These are phyloP conservation scores for Psilopsiagon aymara DNA, from an alignment of 2,113 vertebrate species.

Conservation along the genomic window DNA sequence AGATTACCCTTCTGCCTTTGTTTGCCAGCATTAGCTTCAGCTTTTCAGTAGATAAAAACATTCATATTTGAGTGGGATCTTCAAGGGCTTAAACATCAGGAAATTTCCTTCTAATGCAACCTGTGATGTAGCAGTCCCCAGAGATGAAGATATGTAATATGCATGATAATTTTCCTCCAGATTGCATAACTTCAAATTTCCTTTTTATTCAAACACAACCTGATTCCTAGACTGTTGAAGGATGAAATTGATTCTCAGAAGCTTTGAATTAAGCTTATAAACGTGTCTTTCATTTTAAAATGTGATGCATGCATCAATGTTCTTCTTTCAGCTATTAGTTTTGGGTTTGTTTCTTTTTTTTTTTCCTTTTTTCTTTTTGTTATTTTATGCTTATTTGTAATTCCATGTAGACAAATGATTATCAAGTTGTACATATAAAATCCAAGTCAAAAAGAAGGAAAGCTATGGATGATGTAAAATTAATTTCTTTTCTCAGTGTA, in stretches of 20 bases:
- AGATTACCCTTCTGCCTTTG: slow-evolving; percentile 29
- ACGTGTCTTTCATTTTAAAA: neutral
- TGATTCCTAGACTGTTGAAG: neutral
- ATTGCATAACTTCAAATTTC: neutral
- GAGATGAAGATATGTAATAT: neutral
- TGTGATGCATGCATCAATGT: neutral
- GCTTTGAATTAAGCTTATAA: neutral
- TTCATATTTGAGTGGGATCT: neutral
- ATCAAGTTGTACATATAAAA: neutral
- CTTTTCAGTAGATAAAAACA: slow-evolving; percentile 22
- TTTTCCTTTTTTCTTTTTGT: neutral
- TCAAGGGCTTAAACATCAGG: slow-evolving; percentile 27
- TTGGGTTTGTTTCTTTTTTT: neutral
- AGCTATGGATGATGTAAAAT: neutral
- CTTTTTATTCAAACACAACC: neutral
- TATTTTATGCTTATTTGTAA: neutral
- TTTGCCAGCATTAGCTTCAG: neutral
- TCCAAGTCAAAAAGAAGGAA: neutral
- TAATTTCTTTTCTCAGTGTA: neutral
- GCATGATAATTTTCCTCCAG: neutral
- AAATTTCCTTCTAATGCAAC: slow-evolving; percentile 39
- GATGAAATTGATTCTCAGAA: neutral
- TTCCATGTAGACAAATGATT: neutral
- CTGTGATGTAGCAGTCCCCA: neutral
- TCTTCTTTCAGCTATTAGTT: neutral